phyloP scores from a whole-genome alignment of 2,113 vertebrate species.

The Tyrannus savana region DNA sequence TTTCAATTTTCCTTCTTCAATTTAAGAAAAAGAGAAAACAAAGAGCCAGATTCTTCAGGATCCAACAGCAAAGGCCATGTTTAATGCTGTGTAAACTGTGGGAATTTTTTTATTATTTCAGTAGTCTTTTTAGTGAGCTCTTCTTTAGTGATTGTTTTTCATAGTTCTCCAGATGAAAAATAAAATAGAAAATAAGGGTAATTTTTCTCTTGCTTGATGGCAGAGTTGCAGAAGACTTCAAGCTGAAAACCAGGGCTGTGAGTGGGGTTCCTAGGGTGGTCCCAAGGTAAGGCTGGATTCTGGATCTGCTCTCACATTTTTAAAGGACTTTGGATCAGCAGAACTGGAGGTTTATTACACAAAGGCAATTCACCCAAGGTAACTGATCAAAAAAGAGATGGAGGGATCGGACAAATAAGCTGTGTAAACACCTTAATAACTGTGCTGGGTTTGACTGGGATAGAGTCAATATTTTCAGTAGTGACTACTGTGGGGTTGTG shows the following conservation, averaged over 20 bases:
- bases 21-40: neutral
- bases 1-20: neutral
- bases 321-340: neutral
- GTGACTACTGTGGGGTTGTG: neutral
- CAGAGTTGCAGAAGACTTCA: neutral
- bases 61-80: rapidly evolving
- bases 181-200: neutral
- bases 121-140: neutral
- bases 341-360: neutral
- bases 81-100: neutral
- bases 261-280: neutral
- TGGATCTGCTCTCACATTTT: neutral
- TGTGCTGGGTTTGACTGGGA: neutral
- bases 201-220: neutral
- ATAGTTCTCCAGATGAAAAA: neutral
- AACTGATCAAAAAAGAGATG: neutral
- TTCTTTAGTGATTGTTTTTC: neutral
- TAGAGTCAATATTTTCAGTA: neutral
- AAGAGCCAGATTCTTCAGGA: neutral
- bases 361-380: neutral
- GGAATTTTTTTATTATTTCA: neutral
- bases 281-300: neutral
- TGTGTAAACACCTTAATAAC: neutral
- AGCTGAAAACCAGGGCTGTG: neutral
- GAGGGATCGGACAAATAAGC: neutral